These are phyloP conservation scores for Heliconius nattereri DNA, from an alignment of 1,140 invertebrate genomes.

Conservation along the genomic window DNA sequence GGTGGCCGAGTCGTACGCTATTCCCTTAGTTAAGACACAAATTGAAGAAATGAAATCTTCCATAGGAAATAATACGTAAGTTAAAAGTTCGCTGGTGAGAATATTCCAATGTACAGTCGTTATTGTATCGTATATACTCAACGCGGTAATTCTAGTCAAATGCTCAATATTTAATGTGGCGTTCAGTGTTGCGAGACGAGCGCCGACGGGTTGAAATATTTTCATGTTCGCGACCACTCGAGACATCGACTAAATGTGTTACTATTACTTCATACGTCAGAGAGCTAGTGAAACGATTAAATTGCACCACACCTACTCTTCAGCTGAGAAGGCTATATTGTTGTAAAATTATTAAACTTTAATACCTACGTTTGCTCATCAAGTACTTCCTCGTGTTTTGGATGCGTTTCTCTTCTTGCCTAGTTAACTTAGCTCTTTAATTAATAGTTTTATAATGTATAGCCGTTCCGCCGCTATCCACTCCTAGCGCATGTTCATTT, in stretches of 20 bases:
- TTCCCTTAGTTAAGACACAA: constrained; percentile 76
- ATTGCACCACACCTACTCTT: constrained; percentile 65
- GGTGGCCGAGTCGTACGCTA: constrained; percentile 64
- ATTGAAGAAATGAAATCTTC: constrained; percentile 77
- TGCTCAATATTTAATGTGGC: constrained; percentile 68
- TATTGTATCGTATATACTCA: constrained; percentile 37
- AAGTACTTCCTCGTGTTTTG: constrained; percentile 73
- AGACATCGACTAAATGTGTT: constrained; percentile 80
- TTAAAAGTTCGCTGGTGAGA: constrained; percentile 58
- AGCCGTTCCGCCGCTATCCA: constrained; percentile 42
- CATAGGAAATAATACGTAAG: constrained; percentile 79
- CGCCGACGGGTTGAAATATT: constrained; percentile 41
- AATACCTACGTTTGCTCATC: constrained; percentile 71
- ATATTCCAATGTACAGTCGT: constrained; percentile 52
- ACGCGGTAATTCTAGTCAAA: constrained; percentile 59
- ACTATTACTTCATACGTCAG: constrained; percentile 75
- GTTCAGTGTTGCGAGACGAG: constrained; percentile 51
- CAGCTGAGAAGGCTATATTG: constrained; percentile 58
- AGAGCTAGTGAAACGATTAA: constrained; percentile 59
- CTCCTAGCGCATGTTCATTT: constrained; percentile 46
- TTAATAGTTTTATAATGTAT: constrained; percentile 68
- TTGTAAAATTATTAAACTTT: constrained; percentile 68
- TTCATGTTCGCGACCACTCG: constrained; percentile 56
- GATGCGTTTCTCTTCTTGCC: constrained; percentile 68
- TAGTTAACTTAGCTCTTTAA: constrained; percentile 56